Conservation (phyloP, 2,113 vertebrate species). For the Macquaria ambigua region DNA sequence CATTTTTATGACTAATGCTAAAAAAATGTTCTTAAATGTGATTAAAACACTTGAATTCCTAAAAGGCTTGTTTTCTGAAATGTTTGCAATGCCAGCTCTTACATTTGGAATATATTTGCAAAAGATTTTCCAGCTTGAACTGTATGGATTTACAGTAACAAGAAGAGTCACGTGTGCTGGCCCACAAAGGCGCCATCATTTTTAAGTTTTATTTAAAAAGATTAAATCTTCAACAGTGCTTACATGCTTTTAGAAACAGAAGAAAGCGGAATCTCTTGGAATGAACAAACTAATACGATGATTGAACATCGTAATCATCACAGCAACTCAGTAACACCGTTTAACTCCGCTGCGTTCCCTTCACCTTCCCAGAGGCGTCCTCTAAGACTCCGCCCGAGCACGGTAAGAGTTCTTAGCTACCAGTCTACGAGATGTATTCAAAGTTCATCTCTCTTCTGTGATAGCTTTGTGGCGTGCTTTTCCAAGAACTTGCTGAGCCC, state of each 20-base stretch:
- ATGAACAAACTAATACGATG: conserved; percentile 71
- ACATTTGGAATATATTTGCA: neutral
- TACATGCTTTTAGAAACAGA: conserved; percentile 81
- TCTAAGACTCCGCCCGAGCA: conserved; percentile 22
- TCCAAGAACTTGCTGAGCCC: conserved; percentile 93
- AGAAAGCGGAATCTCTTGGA: conserved; percentile 71
- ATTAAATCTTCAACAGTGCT: conserved; percentile 67
- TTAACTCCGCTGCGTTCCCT: conserved; percentile 42
- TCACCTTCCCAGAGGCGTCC: conserved; percentile 41
- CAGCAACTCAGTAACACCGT: conserved; percentile 72
- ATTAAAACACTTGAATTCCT: conserved; percentile 44
- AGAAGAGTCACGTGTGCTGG: conserved; percentile 19
- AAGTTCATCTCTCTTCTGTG: conserved; percentile 90
- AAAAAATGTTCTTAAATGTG: conserved; percentile 39
- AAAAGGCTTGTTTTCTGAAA: conserved; percentile 6
- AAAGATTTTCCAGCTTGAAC: neutral
- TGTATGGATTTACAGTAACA: neutral
- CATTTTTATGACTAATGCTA: conserved; percentile 26
- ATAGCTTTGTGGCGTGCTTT: conserved; percentile 88
- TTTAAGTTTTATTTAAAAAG: conserved; percentile 85
- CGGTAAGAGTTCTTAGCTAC: conserved; percentile 62
- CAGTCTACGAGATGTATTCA: conserved; percentile 69
- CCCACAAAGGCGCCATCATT: conserved; percentile 41
- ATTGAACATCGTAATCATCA: conserved; percentile 52
- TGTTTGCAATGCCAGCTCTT: neutral